Base-by-base conservation (phyloP, 2,888 invertebrate genomes). In the Drosophila maculinotata region DNA sequence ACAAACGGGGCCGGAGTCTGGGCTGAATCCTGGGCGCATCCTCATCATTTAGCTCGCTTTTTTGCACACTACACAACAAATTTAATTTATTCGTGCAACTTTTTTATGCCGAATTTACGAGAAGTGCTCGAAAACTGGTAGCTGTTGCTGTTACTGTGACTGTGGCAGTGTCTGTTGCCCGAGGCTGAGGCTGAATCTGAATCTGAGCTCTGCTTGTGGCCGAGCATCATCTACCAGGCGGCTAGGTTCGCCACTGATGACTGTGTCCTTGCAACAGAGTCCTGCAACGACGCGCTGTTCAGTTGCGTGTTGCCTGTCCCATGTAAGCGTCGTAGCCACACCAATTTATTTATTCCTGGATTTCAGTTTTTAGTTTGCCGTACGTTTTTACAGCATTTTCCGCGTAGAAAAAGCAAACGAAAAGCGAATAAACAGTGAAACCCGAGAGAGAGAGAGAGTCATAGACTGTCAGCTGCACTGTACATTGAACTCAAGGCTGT, bases 241-340 rank as follows among this genome's bases (percentile, higher is more conserved):
- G 38, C 64, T 76, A 45, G 62, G 63, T 57, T 57, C 36, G 62
- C 62, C 63, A 48, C 60, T 60, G 86, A 67, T 83, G 77, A 70
- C 75, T 60, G 51, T 56, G 66, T 58, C 64, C 53, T 65, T 81
- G 42, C 48, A 23, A 26, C 20, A 45, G 17, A 17, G 45, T 45
- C 75, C 69, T 74, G 79, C 75, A 79, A 49, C 35, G 26, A 33
- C 23, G 15, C 53, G 14, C 48, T 60, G 26, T 49, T 44, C 31
- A 49, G 51, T 44, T 42, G 53, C 60, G 31, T 42, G 51, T 25
- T 23, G 38, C 59, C 66, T 62, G 52, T 56, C 57, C 45, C 75
- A 56, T 77, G 69, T 84, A 87, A 87, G 81, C 87, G 87, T 84
- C 85, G 87, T 77, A 84, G 87, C 81, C 87, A 80, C 81, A 81